Base-by-base conservation (phyloP, 30 jellyfish, hydroid and myxozoan genomes). In the Haliclystus octoradiatus region DNA sequence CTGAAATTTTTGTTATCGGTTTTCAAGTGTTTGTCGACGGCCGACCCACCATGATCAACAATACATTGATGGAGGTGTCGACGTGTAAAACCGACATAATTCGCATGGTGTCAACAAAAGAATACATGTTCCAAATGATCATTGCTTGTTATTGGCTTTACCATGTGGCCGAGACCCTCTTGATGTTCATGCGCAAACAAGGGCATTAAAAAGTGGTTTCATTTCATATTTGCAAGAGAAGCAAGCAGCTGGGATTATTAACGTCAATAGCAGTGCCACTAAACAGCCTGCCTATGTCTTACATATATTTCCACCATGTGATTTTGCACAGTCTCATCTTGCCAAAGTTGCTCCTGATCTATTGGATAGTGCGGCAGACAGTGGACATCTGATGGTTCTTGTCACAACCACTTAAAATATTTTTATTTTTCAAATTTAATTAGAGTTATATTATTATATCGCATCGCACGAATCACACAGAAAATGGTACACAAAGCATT, bases 131-230 rank as follows among this genome's bases (percentile, higher is more conserved):
- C 50, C 80, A 2, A 88, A 80, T 27, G 97, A 88, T 26, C 97
- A 88, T 50, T 88, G 97, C 52, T 74, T 88, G 94, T 72, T 88
- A 61, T 52, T 88, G 62, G 97, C 97, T 19, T 70, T 88, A 49
- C 97, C 97, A 13, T 88, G 97, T 80, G 97, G 97, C 1, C 94
- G 97, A 0, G 97, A 88, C 47, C 97, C 97, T 15, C 69, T 88
- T 34, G 97, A 88, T 67, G 97, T 88, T 2, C 97, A 88, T 67
- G 93, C 97, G 33, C 97, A 88, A 65, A 88, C 97, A 14, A 86
- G 97, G 2, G 97, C 97, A 0, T 80, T 88, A 31, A 88, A 88
- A 62, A 88, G 95, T 33, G 95, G 95, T 33, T 82, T 90, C 71
- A 90, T 90, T 31, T 77, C 95, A 0, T 90, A 90, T 67, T 67